A percentile compares a stretch with the other conserved stretches of the same genome.
Conservation (phyloP, 2,113 vertebrate species). For the Muntiacus reevesi region DNA sequence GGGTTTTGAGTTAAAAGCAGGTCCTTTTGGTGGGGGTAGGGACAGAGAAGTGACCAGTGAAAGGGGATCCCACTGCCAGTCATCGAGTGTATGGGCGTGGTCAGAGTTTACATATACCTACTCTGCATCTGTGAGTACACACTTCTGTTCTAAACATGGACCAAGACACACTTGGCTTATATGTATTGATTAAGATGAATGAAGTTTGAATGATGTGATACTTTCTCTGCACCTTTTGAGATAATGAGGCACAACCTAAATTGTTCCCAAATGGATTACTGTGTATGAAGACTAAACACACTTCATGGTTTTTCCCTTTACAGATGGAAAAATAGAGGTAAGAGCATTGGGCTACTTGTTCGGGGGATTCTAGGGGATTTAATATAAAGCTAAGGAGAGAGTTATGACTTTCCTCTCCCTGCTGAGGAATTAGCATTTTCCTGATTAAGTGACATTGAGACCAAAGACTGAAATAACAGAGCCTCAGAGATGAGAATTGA, state of each 20-base stretch:
- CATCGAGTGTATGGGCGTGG: fast-evolving
- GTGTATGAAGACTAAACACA: neutral
- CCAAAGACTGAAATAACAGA: constrained; percentile 56
- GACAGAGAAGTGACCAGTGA: neutral
- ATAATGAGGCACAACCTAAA: neutral
- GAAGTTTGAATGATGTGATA: neutral
- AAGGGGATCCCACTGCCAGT: neutral
- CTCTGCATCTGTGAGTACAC: neutral
- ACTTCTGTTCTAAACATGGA: neutral
- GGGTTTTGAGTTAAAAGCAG: neutral
- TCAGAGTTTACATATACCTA: neutral
- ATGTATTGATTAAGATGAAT: neutral
- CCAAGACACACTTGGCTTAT: neutral
- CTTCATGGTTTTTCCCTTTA: neutral
- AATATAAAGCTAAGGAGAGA: constrained; percentile 24
- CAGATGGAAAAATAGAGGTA: constrained; percentile 48
- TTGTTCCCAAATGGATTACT: neutral
- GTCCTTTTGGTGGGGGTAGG: neutral
- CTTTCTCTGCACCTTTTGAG: neutral
- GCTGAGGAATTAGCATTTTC: constrained; percentile 57
- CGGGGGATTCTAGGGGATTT: neutral
- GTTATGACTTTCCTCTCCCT: constrained; percentile 48
- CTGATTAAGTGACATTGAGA: constrained; percentile 61
- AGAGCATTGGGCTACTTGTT: neutral
- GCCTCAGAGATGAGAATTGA: constrained; percentile 2